These are phyloP conservation scores for Phlogophora meticulosa DNA, from an alignment of 2,888 invertebrate genomes.

Conservation along the genomic window DNA sequence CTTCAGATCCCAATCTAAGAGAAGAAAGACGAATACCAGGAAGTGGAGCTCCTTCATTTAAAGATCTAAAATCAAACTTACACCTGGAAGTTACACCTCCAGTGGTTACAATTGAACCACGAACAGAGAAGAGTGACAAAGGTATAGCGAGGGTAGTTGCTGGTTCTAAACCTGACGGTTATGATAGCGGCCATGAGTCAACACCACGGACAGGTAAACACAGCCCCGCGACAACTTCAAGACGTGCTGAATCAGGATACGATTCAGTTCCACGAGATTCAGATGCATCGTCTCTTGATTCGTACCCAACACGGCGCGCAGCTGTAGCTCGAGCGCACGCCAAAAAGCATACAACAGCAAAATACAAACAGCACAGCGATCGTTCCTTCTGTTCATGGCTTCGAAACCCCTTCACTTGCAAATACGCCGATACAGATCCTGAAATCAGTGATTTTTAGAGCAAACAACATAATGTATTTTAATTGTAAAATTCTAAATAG, in stretches of 20 bases:
- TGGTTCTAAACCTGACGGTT: constrained; percentile 93
- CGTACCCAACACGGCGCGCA: constrained; percentile 90
- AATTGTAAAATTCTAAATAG: constrained; percentile 74
- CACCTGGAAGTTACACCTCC: constrained; percentile 90
- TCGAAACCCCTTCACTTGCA: constrained; percentile 94
- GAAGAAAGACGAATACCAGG: constrained; percentile 93
- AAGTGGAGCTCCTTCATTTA: constrained; percentile 92
- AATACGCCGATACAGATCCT: constrained; percentile 94
- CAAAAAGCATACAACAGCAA: constrained; percentile 91
- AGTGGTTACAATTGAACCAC: constrained; percentile 91
- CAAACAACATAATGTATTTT: constrained; percentile 70
- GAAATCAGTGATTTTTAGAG: constrained; percentile 92
- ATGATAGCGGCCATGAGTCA: constrained; percentile 96
- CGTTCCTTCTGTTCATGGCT: constrained; percentile 95
- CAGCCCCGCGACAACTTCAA: constrained; percentile 94
- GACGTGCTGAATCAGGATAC: constrained; percentile 97
- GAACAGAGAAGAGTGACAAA: constrained; percentile 92
- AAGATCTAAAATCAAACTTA: constrained; percentile 89
- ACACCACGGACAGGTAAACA: constrained; percentile 96
- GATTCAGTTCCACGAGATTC: constrained; percentile 97
- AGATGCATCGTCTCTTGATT: constrained; percentile 96
- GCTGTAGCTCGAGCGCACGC: constrained; percentile 88
- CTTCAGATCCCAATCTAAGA: constrained; percentile 97
- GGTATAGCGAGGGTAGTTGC: constrained; percentile 92
- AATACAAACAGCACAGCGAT: constrained; percentile 93